Evolutionary conservation across 2,797 vertebrate species (phyloP).

Genomic region (Urosaurus nigricauda): DNA sequence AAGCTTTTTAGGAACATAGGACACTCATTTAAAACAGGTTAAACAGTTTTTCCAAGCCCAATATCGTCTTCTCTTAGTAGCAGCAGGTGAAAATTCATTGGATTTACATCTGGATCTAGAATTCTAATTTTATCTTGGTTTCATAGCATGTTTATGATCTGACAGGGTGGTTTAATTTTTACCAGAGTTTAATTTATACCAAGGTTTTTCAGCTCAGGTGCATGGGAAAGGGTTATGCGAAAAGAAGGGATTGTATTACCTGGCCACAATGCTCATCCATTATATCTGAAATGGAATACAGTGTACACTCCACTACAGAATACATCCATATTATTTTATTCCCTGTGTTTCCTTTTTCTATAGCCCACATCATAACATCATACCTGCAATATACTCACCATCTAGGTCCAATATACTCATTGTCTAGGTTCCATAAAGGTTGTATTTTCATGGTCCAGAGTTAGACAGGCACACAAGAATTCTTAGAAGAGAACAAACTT

Average conservation of each 20-base stretch:
- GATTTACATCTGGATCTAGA: neutral
- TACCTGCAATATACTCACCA: neutral
- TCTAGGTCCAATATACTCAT: neutral
- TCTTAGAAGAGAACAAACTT: constrained; percentile 8
- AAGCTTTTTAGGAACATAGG: neutral
- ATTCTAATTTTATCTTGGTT: neutral
- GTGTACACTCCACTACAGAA: neutral
- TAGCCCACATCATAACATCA: neutral
- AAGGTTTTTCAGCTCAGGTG: neutral
- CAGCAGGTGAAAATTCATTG: no score
- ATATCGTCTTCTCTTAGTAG: neutral
- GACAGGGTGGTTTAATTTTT: neutral
- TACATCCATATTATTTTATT: neutral
- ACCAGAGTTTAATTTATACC: neutral
- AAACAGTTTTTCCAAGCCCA: neutral
- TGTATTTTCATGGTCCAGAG: neutral
- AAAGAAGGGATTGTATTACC: neutral
- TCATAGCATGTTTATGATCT: neutral
- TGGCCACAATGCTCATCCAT: neutral
- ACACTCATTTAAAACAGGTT: neutral
- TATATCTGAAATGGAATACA: neutral
- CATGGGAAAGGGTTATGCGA: neutral
- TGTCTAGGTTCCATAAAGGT: neutral
- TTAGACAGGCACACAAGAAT: neutral
- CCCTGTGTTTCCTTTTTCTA: neutral